phyloP scores from a whole-genome alignment of 2,888 invertebrate species.

The Yponomeuta cagnagella region DNA sequence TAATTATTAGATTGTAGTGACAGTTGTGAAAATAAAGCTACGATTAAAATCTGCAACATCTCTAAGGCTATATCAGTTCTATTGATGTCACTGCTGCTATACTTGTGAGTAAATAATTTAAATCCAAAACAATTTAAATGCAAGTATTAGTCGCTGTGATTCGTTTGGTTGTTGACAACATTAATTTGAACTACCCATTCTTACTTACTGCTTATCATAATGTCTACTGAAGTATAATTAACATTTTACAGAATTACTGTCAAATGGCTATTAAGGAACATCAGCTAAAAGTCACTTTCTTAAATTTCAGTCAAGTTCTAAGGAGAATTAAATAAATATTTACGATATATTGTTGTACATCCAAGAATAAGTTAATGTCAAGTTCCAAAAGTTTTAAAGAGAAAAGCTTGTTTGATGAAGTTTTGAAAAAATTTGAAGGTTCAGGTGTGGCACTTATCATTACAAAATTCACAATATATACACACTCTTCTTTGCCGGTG shows the following conservation, averaged over 20 bases:
- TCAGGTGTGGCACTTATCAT: background rate
- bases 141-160: conserved; percentile 13
- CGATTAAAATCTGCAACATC: conserved; percentile 15
- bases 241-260: conserved; percentile 21
- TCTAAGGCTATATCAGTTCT: conserved; percentile 16
- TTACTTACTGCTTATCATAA: conserved; percentile 31
- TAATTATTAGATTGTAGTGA: conserved; percentile 15
- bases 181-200: conserved; percentile 1
- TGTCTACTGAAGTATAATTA: conserved; percentile 33
- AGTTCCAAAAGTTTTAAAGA: background rate
- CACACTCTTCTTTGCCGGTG: conserved; percentile 41
- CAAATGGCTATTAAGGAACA: conserved; percentile 11
- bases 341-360: background rate
- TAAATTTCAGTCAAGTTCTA: conserved; percentile 15
- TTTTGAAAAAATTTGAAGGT: background rate
- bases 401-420: background rate
- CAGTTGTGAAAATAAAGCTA: conserved; percentile 12
- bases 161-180: background rate
- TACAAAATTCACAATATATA: conserved; percentile 5
- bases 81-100: background rate
- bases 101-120: conserved; percentile 2
- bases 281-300: conserved; percentile 13
- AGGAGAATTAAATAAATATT: conserved; percentile 10
- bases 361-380: background rate
- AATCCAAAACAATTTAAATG: conserved; percentile 11